Base-by-base conservation (phyloP, 2,113 vertebrate genomes). In the Aleadryas rufinucha region DNA sequence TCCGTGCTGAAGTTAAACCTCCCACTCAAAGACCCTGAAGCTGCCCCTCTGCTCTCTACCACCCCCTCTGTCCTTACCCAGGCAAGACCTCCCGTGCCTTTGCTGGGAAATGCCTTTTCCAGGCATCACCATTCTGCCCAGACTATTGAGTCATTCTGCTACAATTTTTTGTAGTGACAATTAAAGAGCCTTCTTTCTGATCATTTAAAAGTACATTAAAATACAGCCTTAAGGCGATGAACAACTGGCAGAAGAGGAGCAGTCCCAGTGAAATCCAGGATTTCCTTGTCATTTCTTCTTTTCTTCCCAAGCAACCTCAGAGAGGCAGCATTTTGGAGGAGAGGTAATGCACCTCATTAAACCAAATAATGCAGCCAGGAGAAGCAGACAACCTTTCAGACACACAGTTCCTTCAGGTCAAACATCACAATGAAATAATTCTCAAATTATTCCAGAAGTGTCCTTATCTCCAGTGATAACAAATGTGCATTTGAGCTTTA, bases 331-430 rank as follows among this genome's bases (percentile, higher is more conserved):
- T 24, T 80, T 63, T 68, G 1, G 4, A 81, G 47, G 30, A 84
- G 68, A 95, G 42, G 19, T 39, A 84, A 91, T 26, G 27, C 33
- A 44, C 44, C 87, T 90, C 91, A 89, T 92, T 90, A 96, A 87
- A 56, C 42, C 64, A 95, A 95, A 96, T 28, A 60, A 84, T 75
- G 72, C 76, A 89, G 56, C 80, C 75, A 80, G 66, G 27, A 84
- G n/a, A 81, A 66, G 79, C 76, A 93, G 83, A 81, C 47, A 93
- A 78, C 56, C 72, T 84, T 86, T 63, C 94, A 91, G 68, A 66
- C 44, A 42, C 69, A 41, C 35, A 56, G 54, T 59, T 96, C 59
- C 78, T 92, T 72, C 89, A 81, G 72, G 84, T 88, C 53, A 75
- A 88, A 76, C n/a, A 80, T 22, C 30, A 72, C 42, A 63, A 89